These are phyloP conservation scores for Diplodus sargus DNA, from an alignment of 2,797 vertebrate species.

Conservation along the genomic window DNA sequence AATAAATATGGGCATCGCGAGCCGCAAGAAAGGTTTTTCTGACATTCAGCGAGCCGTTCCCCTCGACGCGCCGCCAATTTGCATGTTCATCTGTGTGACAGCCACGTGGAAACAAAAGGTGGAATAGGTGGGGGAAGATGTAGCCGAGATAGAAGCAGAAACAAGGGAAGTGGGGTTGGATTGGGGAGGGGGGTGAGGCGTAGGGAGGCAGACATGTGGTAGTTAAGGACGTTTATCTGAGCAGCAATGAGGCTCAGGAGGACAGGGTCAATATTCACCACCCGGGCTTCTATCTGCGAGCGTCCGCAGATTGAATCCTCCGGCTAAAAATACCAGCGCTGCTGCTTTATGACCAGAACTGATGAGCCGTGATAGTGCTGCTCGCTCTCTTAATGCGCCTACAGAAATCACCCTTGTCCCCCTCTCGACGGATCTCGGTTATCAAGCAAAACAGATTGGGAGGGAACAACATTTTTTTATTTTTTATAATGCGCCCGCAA, in stretches of 20 bases:
- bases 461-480: constrained; percentile 44
- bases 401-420: constrained; percentile 53
- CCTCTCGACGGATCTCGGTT: constrained; percentile 34
- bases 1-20: constrained; percentile 26
- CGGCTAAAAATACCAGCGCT: constrained; percentile 71
- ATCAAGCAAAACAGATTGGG: constrained; percentile 47
- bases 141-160: neutral
- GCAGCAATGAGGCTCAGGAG: constrained; percentile 54
- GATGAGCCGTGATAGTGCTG: constrained; percentile 72
- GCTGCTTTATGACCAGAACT: constrained; percentile 71
- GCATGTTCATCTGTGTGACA: constrained; percentile 33
- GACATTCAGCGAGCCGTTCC: neutral
- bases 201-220: constrained; percentile 22
- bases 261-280: constrained; percentile 71
- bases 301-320: constrained; percentile 58
- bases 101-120: constrained; percentile 3
- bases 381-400: constrained; percentile 59
- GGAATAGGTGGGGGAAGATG: neutral
- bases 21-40: constrained; percentile 2
- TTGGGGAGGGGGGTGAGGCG: constrained; percentile 3
- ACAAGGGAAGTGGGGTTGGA: neutral
- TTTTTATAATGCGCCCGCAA: neutral
- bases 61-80: neutral
- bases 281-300: constrained; percentile 38
- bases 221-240: constrained; percentile 50